Evolutionary conservation across 2,113 vertebrate genomes (phyloP), one percentile per base, ranked within the genome.

Genomic region (Osmerus mordax): DNA sequence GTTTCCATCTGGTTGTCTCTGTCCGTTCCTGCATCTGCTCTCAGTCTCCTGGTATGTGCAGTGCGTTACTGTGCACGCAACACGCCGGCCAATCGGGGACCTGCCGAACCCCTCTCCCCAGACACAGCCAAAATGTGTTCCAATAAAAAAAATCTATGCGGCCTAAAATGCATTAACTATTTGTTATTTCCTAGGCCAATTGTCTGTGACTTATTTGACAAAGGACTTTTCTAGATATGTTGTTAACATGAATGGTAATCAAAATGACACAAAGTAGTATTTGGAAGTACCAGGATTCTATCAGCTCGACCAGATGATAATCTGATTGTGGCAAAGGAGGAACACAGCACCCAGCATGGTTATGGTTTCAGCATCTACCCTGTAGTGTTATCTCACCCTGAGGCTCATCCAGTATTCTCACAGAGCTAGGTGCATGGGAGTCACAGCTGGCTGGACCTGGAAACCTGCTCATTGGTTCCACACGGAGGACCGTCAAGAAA

Each of bases 1-100:
- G 84, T 85, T 82, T 76, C 76, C 79, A 86, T 81, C 80, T 83
- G 82, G 87, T 87, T 84, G 76, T 79, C 76, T 82, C 79, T 76
- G 70, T 67, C 76, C 77, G 73, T 67, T 78, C 80, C 72, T 73
- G 71, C 54, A 77, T 69, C 84, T 75, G 69, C 72, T 78, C 62
- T 78, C 75, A 63, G 77, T 80, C 62, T 52, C 32, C 77, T 80
- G 75, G 70, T 74, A 78, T 83, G 78, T 60, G 70, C 72, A 80
- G 67, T 81, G 67, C 18, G 11, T 78, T 62, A 21, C 73, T 78
- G 71, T 83, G 75, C 76, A 65, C 54, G 19, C 65, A 75, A 63
- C 21, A 3, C 23, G 63, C 73, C 64, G 56, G 29, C 32, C 75
- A 81, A 77, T 84, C 75, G 77, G 56, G 56, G 63, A 66, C 41